Evolutionary conservation across 1,140 invertebrate genomes (phyloP), one percentile per base, ranked within the genome.

Genomic region (Monochamus saltuarius): DNA sequence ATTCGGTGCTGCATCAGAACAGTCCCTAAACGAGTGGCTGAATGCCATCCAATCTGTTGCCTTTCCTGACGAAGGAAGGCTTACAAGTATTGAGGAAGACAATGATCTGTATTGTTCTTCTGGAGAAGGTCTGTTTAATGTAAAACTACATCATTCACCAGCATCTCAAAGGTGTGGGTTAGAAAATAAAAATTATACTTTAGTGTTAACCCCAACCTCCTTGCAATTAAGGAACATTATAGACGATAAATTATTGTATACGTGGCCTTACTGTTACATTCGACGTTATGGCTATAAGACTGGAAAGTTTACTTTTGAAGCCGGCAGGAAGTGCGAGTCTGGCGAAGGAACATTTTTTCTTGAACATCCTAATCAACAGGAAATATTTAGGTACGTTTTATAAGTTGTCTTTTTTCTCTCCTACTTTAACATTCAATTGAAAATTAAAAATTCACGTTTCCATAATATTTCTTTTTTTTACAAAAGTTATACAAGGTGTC

Each of bases 231-330:
- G 86, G 73, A 85, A 87, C 69, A 72, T 78, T n/a, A 83, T 85
- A 66, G 81, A 85, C 63, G 81, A 82, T 58, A 81, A 81, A 59
- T 73, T 88, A 7, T 77, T 90, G 54, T 90, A 84, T 61, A 89
- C 85, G n/a, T 95, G 92, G 92, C 91, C 91, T 38, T 94, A 91
- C 75, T 84, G 86, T 63, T 92, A 87, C 70, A 93, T 95, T 60
- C 82, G 92, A 53, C 80, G 89, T 56, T 94, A 94, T 77, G 91
- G 92, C 17, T 89, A 90, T 64, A 85, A 86, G 59, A 84, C 87
- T 66, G 89, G 89, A 37, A 90, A 87, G 71, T 94, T 95, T 71
- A 91, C 89, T 14, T 92, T 95, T 77, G 91, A 94, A 82, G 91
- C 91, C n/a, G 92, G 92, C 4, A 80, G 92, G 61, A 93, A 92